These are phyloP conservation scores for Meleagris gallopavo DNA, from an alignment of 2,113 vertebrate species.

Conservation along the genomic window DNA sequence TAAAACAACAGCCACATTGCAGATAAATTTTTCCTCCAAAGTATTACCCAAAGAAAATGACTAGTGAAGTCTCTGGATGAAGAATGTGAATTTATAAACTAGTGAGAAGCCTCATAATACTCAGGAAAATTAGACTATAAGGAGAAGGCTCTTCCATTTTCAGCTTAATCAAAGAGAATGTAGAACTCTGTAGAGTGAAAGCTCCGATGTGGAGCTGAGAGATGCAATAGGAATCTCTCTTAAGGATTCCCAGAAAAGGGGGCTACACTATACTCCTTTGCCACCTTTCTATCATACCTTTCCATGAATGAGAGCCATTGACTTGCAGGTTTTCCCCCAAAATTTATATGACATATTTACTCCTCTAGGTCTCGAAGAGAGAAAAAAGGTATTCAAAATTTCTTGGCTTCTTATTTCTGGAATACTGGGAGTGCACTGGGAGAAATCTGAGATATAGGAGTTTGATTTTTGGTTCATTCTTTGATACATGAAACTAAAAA, in stretches of 20 bases:
- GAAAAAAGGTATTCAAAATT: not conserved
- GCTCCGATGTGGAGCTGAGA: not conserved
- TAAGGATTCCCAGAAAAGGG: not conserved
- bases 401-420: not conserved
- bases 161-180: not conserved
- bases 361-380: not conserved
- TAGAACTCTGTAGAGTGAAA: not conserved
- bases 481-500: not conserved
- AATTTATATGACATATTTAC: not conserved
- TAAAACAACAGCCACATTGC: not conserved
- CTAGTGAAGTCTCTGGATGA: not conserved
- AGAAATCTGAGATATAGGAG: not conserved
- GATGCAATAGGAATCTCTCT: not conserved
- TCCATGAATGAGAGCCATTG: not conserved
- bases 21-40: not conserved
- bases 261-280: not conserved
- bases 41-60: not conserved
- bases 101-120: not conserved
- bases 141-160: not conserved
- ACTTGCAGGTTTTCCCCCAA: not conserved
- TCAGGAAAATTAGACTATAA: not conserved
- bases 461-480: not conserved
- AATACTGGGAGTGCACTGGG: rapidly evolving
- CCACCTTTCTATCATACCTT: not conserved
- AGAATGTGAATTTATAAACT: not conserved